Percentiles rank a stretch among this genome's conserved stretches.
Conservation (phyloP, 2,888 invertebrate genomes). For the Drosophila neotestacea region DNA sequence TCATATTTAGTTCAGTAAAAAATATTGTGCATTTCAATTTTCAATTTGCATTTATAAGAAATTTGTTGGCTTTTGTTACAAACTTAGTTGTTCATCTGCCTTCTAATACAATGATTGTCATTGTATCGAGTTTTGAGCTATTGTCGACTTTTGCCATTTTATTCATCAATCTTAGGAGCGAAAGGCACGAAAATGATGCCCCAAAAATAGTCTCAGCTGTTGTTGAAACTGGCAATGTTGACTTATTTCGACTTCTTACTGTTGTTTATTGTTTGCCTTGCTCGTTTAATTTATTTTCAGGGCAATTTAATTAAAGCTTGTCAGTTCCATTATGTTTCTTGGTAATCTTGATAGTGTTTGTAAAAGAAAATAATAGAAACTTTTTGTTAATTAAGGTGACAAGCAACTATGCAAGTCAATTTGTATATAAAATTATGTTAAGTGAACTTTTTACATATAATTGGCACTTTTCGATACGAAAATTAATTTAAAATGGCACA, state of each 20-base stretch:
- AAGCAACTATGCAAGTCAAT: not conserved
- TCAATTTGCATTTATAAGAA: slow-evolving; percentile 20
- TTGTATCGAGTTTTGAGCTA: slow-evolving; percentile 21
- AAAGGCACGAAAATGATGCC: slow-evolving; percentile 6
- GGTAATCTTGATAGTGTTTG: slow-evolving; percentile 34
- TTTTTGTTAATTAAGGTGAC: slow-evolving; percentile 20
- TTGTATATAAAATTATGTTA: not conserved
- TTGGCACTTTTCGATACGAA: slow-evolving; percentile 10
- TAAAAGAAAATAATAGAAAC: slow-evolving; percentile 7
- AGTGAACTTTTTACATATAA: slow-evolving; percentile 24
- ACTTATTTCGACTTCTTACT: slow-evolving; percentile 16
- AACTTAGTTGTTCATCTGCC: not conserved
- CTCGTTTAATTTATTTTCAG: slow-evolving; percentile 40
- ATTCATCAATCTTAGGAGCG: slow-evolving; percentile 36
- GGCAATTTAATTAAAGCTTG: slow-evolving; percentile 42
- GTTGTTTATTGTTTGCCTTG: slow-evolving; percentile 35
- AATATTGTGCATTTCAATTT: slow-evolving; percentile 1
- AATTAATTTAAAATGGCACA: slow-evolving; percentile 16
- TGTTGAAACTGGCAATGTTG: slow-evolving; percentile 5
- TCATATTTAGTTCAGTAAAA: slow-evolving; percentile 17
- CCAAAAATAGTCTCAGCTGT: slow-evolving; percentile 23
- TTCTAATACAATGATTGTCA: slow-evolving; percentile 2
- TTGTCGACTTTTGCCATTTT: slow-evolving; percentile 51
- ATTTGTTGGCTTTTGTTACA: slow-evolving; percentile 19
- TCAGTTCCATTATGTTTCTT: slow-evolving; percentile 25